Conservation (phyloP, 2,888 invertebrate species). For the Lamellibrachia columna region DNA sequence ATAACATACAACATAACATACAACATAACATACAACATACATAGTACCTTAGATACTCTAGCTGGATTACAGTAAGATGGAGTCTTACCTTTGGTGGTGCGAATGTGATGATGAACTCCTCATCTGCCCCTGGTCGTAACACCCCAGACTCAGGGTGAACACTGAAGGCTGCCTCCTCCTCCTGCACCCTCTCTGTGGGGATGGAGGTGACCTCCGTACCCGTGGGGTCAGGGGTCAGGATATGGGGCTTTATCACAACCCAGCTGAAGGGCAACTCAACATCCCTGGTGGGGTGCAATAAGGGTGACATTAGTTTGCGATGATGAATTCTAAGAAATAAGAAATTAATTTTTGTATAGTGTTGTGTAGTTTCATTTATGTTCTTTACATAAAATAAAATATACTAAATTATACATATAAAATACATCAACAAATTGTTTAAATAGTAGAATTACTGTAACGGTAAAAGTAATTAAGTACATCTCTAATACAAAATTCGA, state of each 20-base stretch:
- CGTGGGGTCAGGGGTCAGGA: constrained; percentile 45
- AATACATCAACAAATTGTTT: neutral
- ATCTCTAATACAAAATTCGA: no score
- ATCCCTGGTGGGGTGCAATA: constrained; percentile 45
- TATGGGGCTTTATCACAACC: constrained; percentile 61
- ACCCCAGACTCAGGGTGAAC: constrained; percentile 59
- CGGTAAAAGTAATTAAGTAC: no score
- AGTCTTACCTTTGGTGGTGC: constrained; percentile 60
- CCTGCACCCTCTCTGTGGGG: constrained; percentile 49
- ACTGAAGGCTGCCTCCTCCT: constrained; percentile 60
- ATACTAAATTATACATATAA: neutral
- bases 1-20: no score
- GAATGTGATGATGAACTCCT: constrained; percentile 60
- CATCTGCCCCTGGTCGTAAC: constrained; percentile 46
- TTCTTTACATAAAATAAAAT: neutral
- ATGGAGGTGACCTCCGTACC: constrained; percentile 17
- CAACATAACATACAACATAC: no score
- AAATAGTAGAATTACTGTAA: neutral
- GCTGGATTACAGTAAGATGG: neutral
- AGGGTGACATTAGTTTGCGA: constrained; percentile 20
- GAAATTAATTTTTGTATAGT: no score
- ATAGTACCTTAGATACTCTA: no score
- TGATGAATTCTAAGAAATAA: neutral
- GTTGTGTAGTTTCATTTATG: no score
- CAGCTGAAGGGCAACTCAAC: constrained; percentile 61